Percentiles rank a stretch among this genome's conserved stretches.
These are phyloP conservation scores for Mirounga angustirostris DNA, from an alignment of 2,113 vertebrate species.

Conservation along the genomic window DNA sequence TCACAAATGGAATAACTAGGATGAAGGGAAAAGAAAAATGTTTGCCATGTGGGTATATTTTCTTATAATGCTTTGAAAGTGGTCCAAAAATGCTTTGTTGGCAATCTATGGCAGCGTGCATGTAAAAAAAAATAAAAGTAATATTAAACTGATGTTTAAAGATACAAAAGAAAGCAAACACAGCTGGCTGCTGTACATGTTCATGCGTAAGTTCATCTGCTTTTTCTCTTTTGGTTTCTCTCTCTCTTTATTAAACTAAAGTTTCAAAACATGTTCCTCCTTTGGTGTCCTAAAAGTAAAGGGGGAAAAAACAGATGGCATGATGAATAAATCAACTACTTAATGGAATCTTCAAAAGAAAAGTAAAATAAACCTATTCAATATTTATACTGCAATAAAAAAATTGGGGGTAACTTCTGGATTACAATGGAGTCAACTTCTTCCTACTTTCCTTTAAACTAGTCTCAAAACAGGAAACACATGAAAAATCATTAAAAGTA, in stretches of 20 bases:
- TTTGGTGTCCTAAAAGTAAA: conserved; percentile 41
- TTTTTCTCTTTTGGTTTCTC: neutral
- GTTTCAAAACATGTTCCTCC: conserved; percentile 47
- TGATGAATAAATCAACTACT: conserved; percentile 28
- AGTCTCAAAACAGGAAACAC: neutral
- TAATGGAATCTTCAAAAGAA: conserved; percentile 26
- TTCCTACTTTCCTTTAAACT: neutral
- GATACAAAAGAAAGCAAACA: conserved; percentile 53
- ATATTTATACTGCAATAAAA: neutral
- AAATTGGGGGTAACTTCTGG: neutral
- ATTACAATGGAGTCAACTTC: neutral
- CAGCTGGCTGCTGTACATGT: neutral
- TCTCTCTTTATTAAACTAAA: conserved; percentile 32
- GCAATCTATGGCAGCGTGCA: neutral
- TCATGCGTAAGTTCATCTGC: conserved; percentile 17
- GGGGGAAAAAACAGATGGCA: neutral
- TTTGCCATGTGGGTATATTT: conserved; percentile 33
- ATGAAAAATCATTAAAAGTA: neutral
- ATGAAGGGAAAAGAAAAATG: neutral
- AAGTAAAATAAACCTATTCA: conserved; percentile 13
- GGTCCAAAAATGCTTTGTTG: conserved; percentile 8
- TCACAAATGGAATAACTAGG: conserved; percentile 30
- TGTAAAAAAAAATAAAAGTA: neutral
- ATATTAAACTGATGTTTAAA: conserved; percentile 48
- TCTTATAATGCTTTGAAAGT: conserved; percentile 34